Evolutionary conservation across 2,888 invertebrate genomes (phyloP), one percentile per base, ranked within the genome.

Genomic region (Protodeltote pygarga): DNA sequence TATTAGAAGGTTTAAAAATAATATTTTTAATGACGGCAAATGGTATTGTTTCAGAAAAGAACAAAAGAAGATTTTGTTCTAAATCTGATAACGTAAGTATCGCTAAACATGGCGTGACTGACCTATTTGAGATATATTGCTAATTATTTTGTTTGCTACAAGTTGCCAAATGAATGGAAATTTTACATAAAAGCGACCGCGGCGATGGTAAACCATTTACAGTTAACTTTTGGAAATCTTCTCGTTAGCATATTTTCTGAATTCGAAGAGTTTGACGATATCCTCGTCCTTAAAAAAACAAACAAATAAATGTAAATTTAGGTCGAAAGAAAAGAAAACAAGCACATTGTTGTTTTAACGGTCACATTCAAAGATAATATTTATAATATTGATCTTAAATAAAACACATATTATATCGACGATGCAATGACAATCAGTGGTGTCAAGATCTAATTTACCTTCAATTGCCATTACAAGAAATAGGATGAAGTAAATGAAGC

Each of bases 111-210:
- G 49, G 68, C 82, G 81, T 85, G 85, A 77, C 75, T 62, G 33
- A 52, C 50, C 65, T 63, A 76, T 87, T 87, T 77, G 81, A 75
- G 53, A 59, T 42, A 51, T 60, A 71, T 65, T 66, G 84, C 80
- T 86, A 87, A 86, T 73, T 75, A 79, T 79, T 81, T 44, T 84
- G 82, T 86, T 86, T 85, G 77, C 73, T 65, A 62, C 70, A 57
- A 50, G 50, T 62, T 54, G 52, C 16, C 34, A 39, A 25, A 16
- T 44, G 57, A 68, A 59, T 37, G 47, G 50, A 64, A 64, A 58
- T 51, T 49, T 50, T 46, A 53, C 50, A 52, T 46, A 52, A 27
- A 3, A 29, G 29, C 25, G 5, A 45, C 45, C 29, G 35, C 27
- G 52, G 44, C 46, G 33, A 52, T 49, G 38, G 44, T 54, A 61